Percentiles rank a stretch among this genome's conserved stretches.
Evolutionary conservation across 2,113 vertebrate genomes (phyloP).

Genomic region (Sterrhoptilus dennistouni): DNA sequence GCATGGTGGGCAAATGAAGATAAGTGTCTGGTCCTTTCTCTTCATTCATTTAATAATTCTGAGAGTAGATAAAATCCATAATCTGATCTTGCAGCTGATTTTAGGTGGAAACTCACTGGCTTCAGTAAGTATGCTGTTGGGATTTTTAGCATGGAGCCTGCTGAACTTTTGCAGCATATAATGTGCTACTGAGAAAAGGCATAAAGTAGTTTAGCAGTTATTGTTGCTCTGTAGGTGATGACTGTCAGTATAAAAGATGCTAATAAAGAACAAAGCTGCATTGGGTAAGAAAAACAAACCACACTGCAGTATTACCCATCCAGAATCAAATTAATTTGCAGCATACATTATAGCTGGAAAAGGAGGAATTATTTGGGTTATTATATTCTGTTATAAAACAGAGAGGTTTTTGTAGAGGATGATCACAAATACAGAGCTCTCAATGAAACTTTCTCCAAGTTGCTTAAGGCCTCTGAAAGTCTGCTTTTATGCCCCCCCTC

Average conservation of each 20-base stretch:
- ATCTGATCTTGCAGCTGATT: background rate
- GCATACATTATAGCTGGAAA: background rate
- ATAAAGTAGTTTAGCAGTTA: background rate
- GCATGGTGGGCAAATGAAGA: background rate
- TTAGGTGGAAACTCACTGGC: background rate
- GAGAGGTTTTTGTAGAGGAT: background rate
- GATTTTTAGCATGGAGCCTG: background rate
- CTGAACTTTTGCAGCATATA: background rate
- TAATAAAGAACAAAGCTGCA: background rate
- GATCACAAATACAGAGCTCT: background rate
- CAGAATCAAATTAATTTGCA: background rate
- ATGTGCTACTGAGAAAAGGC: background rate
- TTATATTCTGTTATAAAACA: background rate
- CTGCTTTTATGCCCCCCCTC: background rate
- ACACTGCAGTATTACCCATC: background rate
- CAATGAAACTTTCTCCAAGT: background rate
- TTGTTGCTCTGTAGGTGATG: background rate
- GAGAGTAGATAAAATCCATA: background rate
- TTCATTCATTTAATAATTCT: background rate
- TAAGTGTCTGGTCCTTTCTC: background rate
- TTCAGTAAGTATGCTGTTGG: background rate
- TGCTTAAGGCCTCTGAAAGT: background rate
- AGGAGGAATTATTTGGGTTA: background rate
- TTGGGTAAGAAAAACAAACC: background rate
- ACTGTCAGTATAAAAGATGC: background rate